Evolutionary conservation across 2,888 invertebrate genomes (phyloP).

Genomic region (Chymomyza fuscimana): DNA sequence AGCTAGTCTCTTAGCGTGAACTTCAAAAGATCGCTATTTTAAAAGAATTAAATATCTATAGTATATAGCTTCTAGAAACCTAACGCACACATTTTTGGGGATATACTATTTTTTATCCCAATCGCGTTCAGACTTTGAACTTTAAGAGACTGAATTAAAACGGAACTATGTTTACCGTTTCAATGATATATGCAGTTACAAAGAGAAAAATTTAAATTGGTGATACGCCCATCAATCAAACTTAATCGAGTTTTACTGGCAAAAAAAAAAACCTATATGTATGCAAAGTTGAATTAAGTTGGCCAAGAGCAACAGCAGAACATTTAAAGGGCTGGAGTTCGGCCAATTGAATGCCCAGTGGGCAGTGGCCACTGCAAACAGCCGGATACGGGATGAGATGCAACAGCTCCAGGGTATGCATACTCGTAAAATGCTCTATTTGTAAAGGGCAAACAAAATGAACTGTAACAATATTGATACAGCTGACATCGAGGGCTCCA

Average conservation of each 20-base stretch:
- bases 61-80: no score
- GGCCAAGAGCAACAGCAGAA: conserved; percentile 1
- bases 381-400: conserved; percentile 28
- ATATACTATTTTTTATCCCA: no score
- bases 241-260: background rate
- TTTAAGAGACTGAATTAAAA: background rate
- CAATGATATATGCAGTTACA: background rate
- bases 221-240: background rate
- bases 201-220: background rate
- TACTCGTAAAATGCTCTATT: conserved; percentile 67
- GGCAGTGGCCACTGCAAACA: conserved; percentile 19
- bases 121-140: background rate
- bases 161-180: background rate
- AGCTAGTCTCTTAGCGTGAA: no score
- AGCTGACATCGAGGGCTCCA: conserved; percentile 60
- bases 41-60: no score
- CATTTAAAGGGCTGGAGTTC: conserved; percentile 14
- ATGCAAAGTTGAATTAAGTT: conserved; percentile 22
- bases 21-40: no score
- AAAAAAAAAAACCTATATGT: background rate
- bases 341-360: conserved; percentile 20
- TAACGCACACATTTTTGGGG: no score
- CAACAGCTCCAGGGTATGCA: conserved; percentile 12
- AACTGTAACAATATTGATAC: conserved; percentile 73
- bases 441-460: conserved; percentile 70